Percentiles rank a stretch among this genome's conserved stretches.
These are phyloP conservation scores for Cyclina sinensis DNA, from an alignment of 1,140 invertebrate species.

Conservation along the genomic window DNA sequence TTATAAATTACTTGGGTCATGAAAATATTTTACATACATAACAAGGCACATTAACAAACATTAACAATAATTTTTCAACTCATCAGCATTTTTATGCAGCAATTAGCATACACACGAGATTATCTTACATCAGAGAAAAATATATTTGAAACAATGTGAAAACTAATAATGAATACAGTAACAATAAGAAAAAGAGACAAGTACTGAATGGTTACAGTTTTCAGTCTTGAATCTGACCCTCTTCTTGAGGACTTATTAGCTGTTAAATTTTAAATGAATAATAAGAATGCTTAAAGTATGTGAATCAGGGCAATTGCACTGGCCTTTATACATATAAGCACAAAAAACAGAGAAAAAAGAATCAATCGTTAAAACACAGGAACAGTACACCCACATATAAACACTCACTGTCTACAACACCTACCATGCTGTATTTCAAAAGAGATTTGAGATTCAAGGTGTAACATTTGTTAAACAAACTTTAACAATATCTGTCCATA, in stretches of 20 bases:
- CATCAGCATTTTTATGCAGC: not conserved
- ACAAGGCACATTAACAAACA: not conserved
- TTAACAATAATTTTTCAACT: not conserved
- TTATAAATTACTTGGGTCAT: constrained; percentile 46
- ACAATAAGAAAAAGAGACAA: no score
- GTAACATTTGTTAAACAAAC: not conserved
- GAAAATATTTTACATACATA: constrained; percentile 53
- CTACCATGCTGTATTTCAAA: not conserved
- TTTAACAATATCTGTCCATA: not conserved
- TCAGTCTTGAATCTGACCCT: no score
- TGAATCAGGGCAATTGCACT: constrained; percentile 13
- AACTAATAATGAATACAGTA: no score
- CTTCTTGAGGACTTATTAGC: no score
- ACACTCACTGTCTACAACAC: not conserved
- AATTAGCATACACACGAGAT: not conserved
- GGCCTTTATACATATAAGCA: constrained; percentile 40
- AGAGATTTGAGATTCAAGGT: not conserved
- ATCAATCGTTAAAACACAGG: not conserved
- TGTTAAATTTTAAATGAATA: no score
- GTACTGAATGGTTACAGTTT: no score
- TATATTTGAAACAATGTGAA: not conserved
- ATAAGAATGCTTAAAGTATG: not conserved
- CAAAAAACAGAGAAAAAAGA: not conserved
- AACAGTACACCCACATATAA: constrained; percentile 1
- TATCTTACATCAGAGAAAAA: constrained; percentile 1